Conservation (phyloP, 2,888 invertebrate species). For the Trissolcus japonicus region DNA sequence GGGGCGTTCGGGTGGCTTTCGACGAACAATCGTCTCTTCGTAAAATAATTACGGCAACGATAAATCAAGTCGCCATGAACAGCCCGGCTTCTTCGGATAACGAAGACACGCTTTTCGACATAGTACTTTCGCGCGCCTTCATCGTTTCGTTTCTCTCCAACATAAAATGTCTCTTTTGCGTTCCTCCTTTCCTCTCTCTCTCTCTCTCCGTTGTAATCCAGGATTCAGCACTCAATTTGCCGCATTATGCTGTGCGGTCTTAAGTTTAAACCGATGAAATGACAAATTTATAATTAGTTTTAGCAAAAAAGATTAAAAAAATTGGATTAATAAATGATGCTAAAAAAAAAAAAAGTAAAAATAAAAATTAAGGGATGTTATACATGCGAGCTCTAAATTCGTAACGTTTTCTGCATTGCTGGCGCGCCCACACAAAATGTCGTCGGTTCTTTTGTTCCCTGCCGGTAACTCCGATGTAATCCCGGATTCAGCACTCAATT, state of each 20-base stretch:
- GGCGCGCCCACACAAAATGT: slow-evolving; percentile 46
- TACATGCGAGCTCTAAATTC: background rate
- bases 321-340: too few species aligned
- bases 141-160: slow-evolving; percentile 42
- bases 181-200: slow-evolving; percentile 44
- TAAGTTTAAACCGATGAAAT: slow-evolving; percentile 20
- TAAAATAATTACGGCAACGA: slow-evolving; percentile 52
- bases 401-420: slow-evolving; percentile 27
- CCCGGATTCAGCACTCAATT: slow-evolving; percentile 76
- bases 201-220: slow-evolving; percentile 70
- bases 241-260: slow-evolving; percentile 62
- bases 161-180: slow-evolving; percentile 35
- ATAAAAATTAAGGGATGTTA: background rate
- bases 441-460: slow-evolving; percentile 53
- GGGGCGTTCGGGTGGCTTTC: slow-evolving; percentile 32
- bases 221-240: slow-evolving; percentile 76
- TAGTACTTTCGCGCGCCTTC: slow-evolving; percentile 42
- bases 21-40: slow-evolving; percentile 52
- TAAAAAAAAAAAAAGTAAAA: too few species aligned
- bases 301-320: too few species aligned
- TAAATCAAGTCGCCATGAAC: slow-evolving; percentile 55
- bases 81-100: slow-evolving; percentile 46
- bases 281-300: slow-evolving; percentile 8
- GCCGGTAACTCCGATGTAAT: slow-evolving; percentile 69
- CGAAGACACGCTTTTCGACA: slow-evolving; percentile 42